These are phyloP conservation scores for Otolemur crassicaudatus DNA, from an alignment of 2,797 vertebrate genomes.

Conservation along the genomic window DNA sequence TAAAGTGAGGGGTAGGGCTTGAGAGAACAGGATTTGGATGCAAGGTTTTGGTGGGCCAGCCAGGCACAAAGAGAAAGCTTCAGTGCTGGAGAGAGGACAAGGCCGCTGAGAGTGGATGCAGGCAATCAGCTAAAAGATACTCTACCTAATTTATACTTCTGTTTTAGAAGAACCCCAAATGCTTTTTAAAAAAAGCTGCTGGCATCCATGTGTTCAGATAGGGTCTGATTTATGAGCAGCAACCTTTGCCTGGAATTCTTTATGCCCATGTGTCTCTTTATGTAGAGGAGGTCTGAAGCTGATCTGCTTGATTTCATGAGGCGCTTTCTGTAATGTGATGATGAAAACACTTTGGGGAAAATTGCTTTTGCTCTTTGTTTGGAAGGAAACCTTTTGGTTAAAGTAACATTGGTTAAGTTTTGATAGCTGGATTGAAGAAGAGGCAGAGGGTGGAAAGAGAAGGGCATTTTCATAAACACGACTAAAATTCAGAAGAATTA, in stretches of 20 bases:
- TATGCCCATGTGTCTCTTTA: not conserved
- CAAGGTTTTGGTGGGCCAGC: not conserved
- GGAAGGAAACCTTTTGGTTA: slow-evolving; percentile 12
- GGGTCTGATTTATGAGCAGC: not conserved
- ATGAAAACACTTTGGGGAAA: slow-evolving; percentile 4
- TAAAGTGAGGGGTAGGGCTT: not conserved
- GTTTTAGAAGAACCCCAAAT: not conserved
- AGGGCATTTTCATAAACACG: not conserved
- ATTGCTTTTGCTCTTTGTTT: slow-evolving; percentile 4
- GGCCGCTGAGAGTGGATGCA: not conserved
- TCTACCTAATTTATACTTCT: not conserved
- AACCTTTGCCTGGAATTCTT: not conserved
- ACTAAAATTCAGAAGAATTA: not conserved
- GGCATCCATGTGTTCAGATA: not conserved
- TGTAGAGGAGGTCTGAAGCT: not conserved
- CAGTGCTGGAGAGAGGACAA: not conserved
- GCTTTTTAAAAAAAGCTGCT: not conserved
- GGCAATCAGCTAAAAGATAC: not conserved
- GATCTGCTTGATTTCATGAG: not conserved
- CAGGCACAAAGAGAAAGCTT: not conserved
- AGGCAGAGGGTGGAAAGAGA: not conserved
- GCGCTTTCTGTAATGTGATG: not conserved
- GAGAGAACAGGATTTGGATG: not conserved
- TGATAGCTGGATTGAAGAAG: not conserved
- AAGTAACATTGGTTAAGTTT: not conserved